Base-by-base conservation (phyloP, 2,113 vertebrate genomes). In the Cyanoramphus novaezelandiae region DNA sequence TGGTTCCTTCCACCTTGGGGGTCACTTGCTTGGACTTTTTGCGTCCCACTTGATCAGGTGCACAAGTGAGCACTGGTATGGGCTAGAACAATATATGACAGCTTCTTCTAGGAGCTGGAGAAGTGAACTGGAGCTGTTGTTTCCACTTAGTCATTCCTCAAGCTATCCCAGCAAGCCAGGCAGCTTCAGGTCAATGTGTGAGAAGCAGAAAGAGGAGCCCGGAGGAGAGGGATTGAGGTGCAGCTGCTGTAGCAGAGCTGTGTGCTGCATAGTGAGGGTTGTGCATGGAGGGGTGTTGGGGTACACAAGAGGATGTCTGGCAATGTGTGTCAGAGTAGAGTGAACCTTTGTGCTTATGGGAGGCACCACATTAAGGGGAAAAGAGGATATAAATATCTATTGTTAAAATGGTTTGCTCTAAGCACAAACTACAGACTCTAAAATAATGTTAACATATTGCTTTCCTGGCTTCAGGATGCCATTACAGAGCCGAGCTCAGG, bases 231-330 rank as follows among this genome's bases (percentile, higher is more conserved):
- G 47, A 25, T 6, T 9, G 47, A 63, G 43, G 33, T 59, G 28
- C 20, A 23, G 20, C 13, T 13, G 39, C 19, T 68, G 52, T 7
- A 47, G 16, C 9, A 85, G 41, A 69, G 28, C 53, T 27, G 29
- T 13, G 11, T 13, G 24, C 41, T 46, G 65, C 3, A 0, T 23
- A 20, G 19, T 10, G 49, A 39, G 10, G n/a, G 31, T 7, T 33
- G 25, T 1, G 4, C 28, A 33, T 0, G 1, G 16, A 37, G 8
- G 8, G 7, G 20, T 27, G 5, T 41, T n/a, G 24, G 8, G 8
- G 57, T n/a, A 55, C 15, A 43, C 13, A 7, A 76, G 20, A 50
- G 19, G 8, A 33, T 28, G 25, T 11, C 37, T 72, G 20, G 29
- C 59, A 62, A 43, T 7, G 18, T 17, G 44, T 41, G 23, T 37